phyloP scores from a whole-genome alignment of 2,113 vertebrate species.

The Saimiri boliviensis region DNA sequence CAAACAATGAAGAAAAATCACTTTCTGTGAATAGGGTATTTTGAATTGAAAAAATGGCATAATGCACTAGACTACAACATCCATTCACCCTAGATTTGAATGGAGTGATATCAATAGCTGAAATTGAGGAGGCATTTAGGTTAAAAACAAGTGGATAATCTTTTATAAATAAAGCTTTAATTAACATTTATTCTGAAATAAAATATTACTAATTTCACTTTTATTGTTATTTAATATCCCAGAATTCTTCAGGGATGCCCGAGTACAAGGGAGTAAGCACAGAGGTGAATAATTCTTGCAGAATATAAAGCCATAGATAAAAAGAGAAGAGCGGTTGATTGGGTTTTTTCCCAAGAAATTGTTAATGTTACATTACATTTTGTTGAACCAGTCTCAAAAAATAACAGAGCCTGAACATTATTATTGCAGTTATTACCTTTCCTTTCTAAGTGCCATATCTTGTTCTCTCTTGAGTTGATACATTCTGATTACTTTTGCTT shows the following conservation, averaged over 20 bases:
- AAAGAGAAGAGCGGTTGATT: conserved; percentile 53
- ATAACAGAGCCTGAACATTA: conserved; percentile 62
- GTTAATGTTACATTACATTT: conserved; percentile 72
- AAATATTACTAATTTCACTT: conserved; percentile 39
- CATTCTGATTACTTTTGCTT: conserved; percentile 75
- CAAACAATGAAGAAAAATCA: neutral
- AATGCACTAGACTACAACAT: neutral
- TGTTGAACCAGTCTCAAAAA: conserved; percentile 71
- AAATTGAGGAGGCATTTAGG: neutral
- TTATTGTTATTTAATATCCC: conserved; percentile 51
- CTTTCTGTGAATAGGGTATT: neutral
- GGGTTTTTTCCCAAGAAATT: conserved; percentile 65
- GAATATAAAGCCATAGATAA: conserved; percentile 32
- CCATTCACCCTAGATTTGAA: neutral
- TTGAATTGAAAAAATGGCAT: conserved; percentile 24
- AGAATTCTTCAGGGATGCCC: conserved; percentile 19
- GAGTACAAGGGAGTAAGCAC: neutral
- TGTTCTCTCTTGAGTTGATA: conserved; percentile 70
- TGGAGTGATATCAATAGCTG: conserved; percentile 13
- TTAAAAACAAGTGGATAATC: conserved; percentile 16
- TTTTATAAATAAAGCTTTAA: conserved; percentile 53
- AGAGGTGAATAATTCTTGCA: conserved; percentile 59
- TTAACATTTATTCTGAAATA: conserved; percentile 60
- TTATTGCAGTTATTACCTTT: conserved; percentile 74
- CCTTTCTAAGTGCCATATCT: conserved; percentile 69